A percentile compares a stretch with the other conserved stretches of the same genome.
phyloP scores from a whole-genome alignment of 23 tunicate species.

The Styela clava region DNA sequence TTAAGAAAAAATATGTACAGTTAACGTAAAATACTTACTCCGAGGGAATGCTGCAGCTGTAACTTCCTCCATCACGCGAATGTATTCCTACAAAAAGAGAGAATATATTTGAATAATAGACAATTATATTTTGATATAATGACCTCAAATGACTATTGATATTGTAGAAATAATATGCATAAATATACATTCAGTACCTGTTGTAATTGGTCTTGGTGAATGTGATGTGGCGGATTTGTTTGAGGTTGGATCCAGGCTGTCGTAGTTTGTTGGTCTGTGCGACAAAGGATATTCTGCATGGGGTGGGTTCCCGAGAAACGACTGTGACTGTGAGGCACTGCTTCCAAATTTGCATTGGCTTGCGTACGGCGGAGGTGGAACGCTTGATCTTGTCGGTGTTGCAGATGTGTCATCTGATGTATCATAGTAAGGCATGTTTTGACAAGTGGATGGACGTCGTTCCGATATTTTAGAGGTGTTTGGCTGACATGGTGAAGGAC shows the following conservation, averaged over 20 bases:
- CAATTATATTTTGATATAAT: too few species aligned
- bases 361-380: conserved; percentile 16
- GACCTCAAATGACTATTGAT: too few species aligned
- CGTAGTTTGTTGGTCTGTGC: conserved; percentile 8
- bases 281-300: background rate
- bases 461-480: background rate
- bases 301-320: background rate
- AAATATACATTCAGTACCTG: conserved; percentile 14
- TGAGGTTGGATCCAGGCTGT: conserved; percentile 11
- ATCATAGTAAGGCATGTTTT: conserved; percentile 6
- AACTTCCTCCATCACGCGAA: background rate
- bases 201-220: conserved; percentile 3
- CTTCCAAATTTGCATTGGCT: conserved; percentile 12
- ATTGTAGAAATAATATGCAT: too few species aligned
- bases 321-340: background rate
- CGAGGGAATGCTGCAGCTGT: background rate
- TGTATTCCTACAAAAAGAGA: too few species aligned
- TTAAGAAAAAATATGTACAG: too few species aligned
- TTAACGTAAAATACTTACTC: background rate
- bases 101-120: too few species aligned
- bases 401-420: background rate
- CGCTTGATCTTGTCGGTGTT: background rate
- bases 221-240: conserved; percentile 16
- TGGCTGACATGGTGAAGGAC: conserved; percentile 11
- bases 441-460: background rate